phyloP scores from a whole-genome alignment of 2,113 vertebrate genomes.

The Brachyistius frenatus region DNA sequence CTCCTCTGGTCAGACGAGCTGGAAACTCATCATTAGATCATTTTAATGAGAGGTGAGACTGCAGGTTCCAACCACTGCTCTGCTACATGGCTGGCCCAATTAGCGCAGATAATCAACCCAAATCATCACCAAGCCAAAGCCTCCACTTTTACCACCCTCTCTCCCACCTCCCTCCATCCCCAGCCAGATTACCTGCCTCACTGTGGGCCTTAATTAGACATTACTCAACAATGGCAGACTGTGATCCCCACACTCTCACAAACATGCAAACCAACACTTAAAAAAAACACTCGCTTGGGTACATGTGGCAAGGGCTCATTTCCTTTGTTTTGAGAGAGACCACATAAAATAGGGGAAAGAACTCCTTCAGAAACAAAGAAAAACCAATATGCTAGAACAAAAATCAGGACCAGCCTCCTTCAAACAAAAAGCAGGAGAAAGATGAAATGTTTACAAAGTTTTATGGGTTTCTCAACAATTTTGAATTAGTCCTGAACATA shows the following conservation, averaged over 20 bases:
- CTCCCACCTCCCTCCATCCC: conserved; percentile 36
- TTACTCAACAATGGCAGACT: conserved; percentile 73
- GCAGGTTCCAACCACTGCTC: conserved; percentile 67
- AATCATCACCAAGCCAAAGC: conserved; percentile 77
- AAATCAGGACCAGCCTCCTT: background rate
- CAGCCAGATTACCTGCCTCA: conserved; percentile 72
- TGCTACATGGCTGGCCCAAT: conserved; percentile 75
- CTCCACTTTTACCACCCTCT: conserved; percentile 46
- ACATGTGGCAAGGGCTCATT: conserved; percentile 2
- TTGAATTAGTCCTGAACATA: background rate
- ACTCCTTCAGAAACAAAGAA: background rate
- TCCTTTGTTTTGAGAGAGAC: conserved; percentile 37
- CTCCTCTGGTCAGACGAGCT: conserved; percentile 71
- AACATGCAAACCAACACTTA: conserved; percentile 36
- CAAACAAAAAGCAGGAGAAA: background rate
- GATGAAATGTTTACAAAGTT: background rate
- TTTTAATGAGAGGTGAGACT: conserved; percentile 84
- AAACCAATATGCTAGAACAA: background rate
- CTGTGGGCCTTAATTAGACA: conserved; percentile 77
- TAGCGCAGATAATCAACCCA: conserved; percentile 80
- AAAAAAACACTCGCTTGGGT: conserved; percentile 9
- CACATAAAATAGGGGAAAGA: background rate
- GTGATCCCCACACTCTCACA: conserved; percentile 56
- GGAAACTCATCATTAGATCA: conserved; percentile 77
- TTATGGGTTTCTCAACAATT: background rate